Evolutionary conservation across 2,888 invertebrate genomes (phyloP).

Genomic region (Ectropis crepuscularia): DNA sequence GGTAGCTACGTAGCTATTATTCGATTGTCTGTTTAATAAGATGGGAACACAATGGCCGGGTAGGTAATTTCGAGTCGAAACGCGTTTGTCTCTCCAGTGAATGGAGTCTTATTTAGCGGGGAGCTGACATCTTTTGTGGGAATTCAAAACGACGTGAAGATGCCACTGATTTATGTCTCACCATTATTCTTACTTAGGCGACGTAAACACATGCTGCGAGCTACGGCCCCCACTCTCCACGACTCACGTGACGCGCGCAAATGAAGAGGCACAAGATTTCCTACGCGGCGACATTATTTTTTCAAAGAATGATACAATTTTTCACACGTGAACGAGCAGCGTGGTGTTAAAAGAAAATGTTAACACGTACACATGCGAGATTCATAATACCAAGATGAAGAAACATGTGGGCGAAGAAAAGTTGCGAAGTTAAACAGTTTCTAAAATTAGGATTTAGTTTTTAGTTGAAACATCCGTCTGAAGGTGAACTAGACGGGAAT

Average conservation of each 20-base stretch:
- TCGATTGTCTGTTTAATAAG: slow-evolving; percentile 44
- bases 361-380: slow-evolving; percentile 16
- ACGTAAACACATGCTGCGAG: slow-evolving; percentile 75
- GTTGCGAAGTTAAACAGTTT: slow-evolving; percentile 33
- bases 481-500: slow-evolving; percentile 55
- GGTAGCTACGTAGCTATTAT: slow-evolving; percentile 15
- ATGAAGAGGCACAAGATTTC: slow-evolving; percentile 40
- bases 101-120: slow-evolving; percentile 57
- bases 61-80: slow-evolving; percentile 39
- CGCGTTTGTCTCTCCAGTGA: slow-evolving; percentile 54
- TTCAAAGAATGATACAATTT: slow-evolving; percentile 35
- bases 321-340: slow-evolving; percentile 16
- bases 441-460: slow-evolving; percentile 37
- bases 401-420: slow-evolving; percentile 19
- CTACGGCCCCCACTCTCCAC: slow-evolving; percentile 32
- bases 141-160: slow-evolving; percentile 75
- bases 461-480: slow-evolving; percentile 48
- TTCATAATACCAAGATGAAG: slow-evolving; percentile 8
- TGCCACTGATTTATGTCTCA: slow-evolving; percentile 72
- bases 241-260: slow-evolving; percentile 44
- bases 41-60: slow-evolving; percentile 46
- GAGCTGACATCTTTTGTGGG: slow-evolving; percentile 66
- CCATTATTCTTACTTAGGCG: slow-evolving; percentile 77
- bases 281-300: slow-evolving; percentile 38
- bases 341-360: slow-evolving; percentile 16